These are phyloP conservation scores for Malurus cyaneus DNA, from an alignment of 2,113 vertebrate species.

Conservation along the genomic window DNA sequence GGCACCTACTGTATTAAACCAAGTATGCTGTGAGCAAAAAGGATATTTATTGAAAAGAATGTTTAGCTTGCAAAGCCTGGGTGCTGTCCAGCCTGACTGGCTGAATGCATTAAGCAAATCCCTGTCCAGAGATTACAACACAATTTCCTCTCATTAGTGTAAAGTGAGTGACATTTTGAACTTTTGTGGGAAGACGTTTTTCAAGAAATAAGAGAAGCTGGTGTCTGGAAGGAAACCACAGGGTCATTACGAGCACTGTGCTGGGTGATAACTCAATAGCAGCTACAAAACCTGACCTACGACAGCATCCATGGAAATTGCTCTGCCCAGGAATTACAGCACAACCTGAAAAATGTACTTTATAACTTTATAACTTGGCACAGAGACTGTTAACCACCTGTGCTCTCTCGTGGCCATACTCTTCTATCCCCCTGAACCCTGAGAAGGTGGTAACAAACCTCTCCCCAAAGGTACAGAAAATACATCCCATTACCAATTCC, in stretches of 20 bases:
- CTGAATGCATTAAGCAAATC: background rate
- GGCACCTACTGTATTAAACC: background rate
- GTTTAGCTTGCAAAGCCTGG: background rate
- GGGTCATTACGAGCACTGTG: background rate
- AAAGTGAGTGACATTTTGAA: constrained; percentile 14
- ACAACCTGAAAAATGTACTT: background rate
- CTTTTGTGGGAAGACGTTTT: background rate
- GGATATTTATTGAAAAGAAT: background rate
- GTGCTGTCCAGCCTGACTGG: background rate
- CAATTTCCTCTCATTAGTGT: constrained; percentile 32
- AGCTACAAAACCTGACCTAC: background rate
- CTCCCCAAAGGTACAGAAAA: background rate
- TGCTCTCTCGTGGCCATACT: background rate
- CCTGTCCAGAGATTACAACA: background rate
- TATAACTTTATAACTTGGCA: background rate
- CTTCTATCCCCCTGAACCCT: background rate
- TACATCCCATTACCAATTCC: background rate
- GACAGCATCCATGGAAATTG: background rate
- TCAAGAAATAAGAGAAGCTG: background rate
- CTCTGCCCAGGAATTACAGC: background rate
- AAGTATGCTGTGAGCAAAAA: background rate
- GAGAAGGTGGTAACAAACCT: background rate
- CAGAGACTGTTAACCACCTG: background rate
- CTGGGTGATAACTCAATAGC: background rate
- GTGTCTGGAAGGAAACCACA: background rate